Percentiles rank a stretch among this genome's conserved stretches.
Evolutionary conservation across 2,888 invertebrate species (phyloP).

Genomic region (Malthinus flaveolus): DNA sequence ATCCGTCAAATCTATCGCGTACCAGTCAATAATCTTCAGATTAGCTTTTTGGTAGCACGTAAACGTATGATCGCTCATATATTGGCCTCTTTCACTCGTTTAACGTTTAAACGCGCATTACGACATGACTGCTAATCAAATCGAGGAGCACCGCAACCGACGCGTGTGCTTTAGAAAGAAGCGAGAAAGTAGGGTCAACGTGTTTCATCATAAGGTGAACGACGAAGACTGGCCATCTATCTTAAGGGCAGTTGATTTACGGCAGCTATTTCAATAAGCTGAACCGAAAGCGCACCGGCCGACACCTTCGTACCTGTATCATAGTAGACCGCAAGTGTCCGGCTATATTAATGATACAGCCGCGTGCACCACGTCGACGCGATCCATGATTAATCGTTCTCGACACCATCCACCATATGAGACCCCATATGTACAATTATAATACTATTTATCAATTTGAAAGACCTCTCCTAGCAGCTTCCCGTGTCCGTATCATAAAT

Average conservation of each 20-base stretch:
- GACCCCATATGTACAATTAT: conserved; percentile 48
- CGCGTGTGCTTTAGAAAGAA: conserved; percentile 25
- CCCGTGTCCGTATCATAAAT: conserved; percentile 23
- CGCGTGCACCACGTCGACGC: conserved; percentile 45
- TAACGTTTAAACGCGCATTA: neutral
- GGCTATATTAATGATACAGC: conserved; percentile 47
- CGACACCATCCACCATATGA: conserved; percentile 46
- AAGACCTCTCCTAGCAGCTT: conserved; percentile 21
- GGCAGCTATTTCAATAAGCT: conserved; percentile 40
- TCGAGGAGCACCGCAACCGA: conserved; percentile 10
- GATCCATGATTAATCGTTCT: conserved; percentile 46
- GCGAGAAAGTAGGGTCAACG: conserved; percentile 27
- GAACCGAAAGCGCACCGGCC: conserved; percentile 34
- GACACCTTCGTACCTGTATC: conserved; percentile 39
- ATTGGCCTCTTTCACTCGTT: conserved; percentile 11
- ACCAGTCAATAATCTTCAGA: conserved; percentile 32
- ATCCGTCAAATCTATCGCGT: conserved; percentile 52
- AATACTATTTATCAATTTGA: conserved; percentile 47
- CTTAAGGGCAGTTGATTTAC: conserved; percentile 37
- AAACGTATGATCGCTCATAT: conserved; percentile 30
- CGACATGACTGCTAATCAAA: conserved; percentile 17
- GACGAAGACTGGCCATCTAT: conserved; percentile 33
- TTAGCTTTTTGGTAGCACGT: conserved; percentile 27
- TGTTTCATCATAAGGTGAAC: conserved; percentile 33
- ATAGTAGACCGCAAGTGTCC: conserved; percentile 41